Evolutionary conservation across 2,113 vertebrate genomes (phyloP).

Genomic region (Symphodus melops): DNA sequence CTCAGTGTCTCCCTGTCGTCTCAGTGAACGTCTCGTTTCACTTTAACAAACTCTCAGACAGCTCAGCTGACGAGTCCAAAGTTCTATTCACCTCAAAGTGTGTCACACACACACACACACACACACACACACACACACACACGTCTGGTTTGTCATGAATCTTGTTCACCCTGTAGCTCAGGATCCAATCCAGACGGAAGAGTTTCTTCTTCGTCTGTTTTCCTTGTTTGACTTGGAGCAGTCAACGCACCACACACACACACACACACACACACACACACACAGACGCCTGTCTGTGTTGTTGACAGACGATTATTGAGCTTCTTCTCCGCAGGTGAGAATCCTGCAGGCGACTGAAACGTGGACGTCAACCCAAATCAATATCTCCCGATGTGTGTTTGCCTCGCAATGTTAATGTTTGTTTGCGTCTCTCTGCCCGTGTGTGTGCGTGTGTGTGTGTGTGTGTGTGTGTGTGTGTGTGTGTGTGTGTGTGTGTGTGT

Average conservation of each 20-base stretch:
- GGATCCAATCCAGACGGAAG: slow-evolving; percentile 7
- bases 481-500: slow-evolving; percentile 27
- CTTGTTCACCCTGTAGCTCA: neutral
- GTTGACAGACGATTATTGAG: slow-evolving; percentile 43
- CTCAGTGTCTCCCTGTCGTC: too few species aligned
- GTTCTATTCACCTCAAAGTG: too few species aligned
- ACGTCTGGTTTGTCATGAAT: neutral
- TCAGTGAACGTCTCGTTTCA: too few species aligned
- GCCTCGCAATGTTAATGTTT: slow-evolving; percentile 2
- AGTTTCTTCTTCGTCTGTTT: neutral
- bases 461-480: slow-evolving; percentile 24
- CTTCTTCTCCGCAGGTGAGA: slow-evolving; percentile 45
- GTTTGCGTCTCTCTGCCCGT: too few species aligned
- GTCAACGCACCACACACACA: slow-evolving; percentile 5
- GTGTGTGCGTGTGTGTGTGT: slow-evolving; percentile 24
- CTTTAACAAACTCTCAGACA: too few species aligned
- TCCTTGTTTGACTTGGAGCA: neutral
- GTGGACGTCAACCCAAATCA: slow-evolving; percentile 49
- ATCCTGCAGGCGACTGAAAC: slow-evolving; percentile 31
- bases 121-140: neutral
- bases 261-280: slow-evolving; percentile 6
- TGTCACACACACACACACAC: neutral
- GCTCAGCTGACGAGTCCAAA: too few species aligned
- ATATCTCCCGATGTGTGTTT: slow-evolving; percentile 52
- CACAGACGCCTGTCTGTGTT: neutral